phyloP scores from a whole-genome alignment of 2,113 vertebrate genomes.

The Pelvicachromis taeniatus region DNA sequence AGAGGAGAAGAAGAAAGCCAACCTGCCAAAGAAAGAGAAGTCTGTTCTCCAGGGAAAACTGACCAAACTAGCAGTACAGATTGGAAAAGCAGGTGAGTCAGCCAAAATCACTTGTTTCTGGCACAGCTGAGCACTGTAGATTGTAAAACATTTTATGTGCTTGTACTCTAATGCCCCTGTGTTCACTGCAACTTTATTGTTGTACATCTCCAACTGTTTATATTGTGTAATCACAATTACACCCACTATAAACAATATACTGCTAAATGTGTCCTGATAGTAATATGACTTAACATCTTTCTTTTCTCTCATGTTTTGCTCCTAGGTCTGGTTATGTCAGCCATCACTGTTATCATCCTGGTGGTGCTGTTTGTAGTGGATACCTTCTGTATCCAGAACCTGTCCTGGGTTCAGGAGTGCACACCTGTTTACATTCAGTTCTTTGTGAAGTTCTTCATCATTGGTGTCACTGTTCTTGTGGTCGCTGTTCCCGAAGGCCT shows the following conservation, averaged over 20 bases:
- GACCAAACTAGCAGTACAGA: constrained; percentile 96
- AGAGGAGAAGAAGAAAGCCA: constrained; percentile 93
- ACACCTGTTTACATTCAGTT: constrained; percentile 97
- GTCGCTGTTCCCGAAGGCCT: constrained; percentile 97
- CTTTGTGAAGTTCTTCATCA: constrained; percentile 99
- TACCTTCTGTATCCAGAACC: constrained; percentile 92
- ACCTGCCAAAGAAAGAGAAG: constrained; percentile 95
- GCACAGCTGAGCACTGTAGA: neutral
- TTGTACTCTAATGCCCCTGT: neutral
- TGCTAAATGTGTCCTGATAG: neutral
- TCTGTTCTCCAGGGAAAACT: constrained; percentile 98
- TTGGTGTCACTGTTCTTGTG: constrained; percentile 96
- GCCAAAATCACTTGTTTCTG: neutral
- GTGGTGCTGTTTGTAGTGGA: constrained; percentile 93
- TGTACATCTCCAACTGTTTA: neutral
- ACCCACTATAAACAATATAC: neutral
- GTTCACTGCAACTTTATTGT: neutral
- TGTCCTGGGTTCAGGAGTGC: constrained; percentile 89
- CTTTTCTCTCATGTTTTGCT: neutral
- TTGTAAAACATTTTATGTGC: neutral
- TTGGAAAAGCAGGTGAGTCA: constrained; percentile 93
- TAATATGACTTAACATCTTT: neutral
- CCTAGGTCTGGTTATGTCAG: constrained; percentile 94
- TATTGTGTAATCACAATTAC: neutral
- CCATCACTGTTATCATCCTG: constrained; percentile 96